Percentiles rank a stretch among this genome's conserved stretches.
These are phyloP conservation scores for Tamandua tetradactyla DNA, from an alignment of 2,797 vertebrate genomes.

Conservation along the genomic window DNA sequence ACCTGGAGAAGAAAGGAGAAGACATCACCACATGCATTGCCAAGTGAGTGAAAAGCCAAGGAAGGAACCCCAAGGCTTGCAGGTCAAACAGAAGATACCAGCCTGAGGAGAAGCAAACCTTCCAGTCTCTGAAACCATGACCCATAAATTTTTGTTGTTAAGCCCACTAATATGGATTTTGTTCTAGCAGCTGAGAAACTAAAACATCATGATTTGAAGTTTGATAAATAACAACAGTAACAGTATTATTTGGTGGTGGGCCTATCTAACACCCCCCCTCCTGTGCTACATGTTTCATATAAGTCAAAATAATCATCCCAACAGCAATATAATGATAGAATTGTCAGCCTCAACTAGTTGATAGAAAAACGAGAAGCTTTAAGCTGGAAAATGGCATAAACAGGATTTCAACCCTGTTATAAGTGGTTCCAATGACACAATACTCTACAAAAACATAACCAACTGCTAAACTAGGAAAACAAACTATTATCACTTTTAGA, in stretches of 20 bases:
- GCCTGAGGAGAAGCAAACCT: no score
- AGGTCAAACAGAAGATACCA: no score
- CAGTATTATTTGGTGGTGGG: background rate
- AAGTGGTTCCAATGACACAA: background rate
- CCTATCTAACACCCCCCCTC: background rate
- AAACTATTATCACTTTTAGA: background rate
- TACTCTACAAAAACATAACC: background rate
- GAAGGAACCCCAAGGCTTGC: no score
- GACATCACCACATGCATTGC: no score
- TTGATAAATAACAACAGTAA: constrained; percentile 1
- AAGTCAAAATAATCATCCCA: background rate
- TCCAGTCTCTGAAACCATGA: no score
- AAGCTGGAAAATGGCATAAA: background rate
- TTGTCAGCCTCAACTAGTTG: background rate
- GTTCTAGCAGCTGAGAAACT: no score
- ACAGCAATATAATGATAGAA: background rate
- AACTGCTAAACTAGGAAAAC: background rate
- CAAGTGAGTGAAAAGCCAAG: no score
- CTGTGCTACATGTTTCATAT: background rate
- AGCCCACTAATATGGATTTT: no score
- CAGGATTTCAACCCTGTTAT: background rate
- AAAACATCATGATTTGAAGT: background rate
- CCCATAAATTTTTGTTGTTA: no score
- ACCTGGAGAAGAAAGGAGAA: no score
- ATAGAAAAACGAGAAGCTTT: background rate